Base-by-base conservation (phyloP, 2,797 vertebrate genomes). In the Acanthurus lineatus region DNA sequence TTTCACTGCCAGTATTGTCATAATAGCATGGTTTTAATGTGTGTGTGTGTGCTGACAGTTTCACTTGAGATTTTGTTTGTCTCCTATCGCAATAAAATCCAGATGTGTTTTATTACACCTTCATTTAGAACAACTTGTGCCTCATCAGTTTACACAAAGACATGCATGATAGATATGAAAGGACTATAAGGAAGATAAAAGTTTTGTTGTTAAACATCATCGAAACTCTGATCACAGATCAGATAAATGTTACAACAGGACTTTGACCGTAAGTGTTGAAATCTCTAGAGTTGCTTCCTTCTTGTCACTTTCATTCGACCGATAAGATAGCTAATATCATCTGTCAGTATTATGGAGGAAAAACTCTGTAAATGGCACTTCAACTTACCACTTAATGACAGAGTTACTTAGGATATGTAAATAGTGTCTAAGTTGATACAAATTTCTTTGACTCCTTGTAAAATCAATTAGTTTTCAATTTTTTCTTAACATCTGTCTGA, bases 281-380 rank as follows among this genome's bases (percentile, higher is more conserved):
- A 51, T 59, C 5, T 5, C 40, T 47, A 38, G 63, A 62, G n/a
- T 22, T 17, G 4, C 4, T 56, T 45, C n/a, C 40, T 62, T 38
- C 20, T 49, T 54, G 40, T 51, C 15, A 56, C 63, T 44, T 32
- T 40, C 48, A 42, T 77, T 35, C 57, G 49, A 62, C n/a, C 8
- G 15, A 15, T 22, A 63, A 12, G 7, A 38, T 58, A n/a, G 11
- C 16, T 61, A 22, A 56, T 11, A 14, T 15, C 28, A 48, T 73
- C 49, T 64, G 32, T 45, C 16, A 15, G 6, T 22, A 51, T 12
- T 32, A n/a, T 4, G 19, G 44, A 7, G n/a, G 19, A 9, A 40
- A 40, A 40, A 40, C 40, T 4, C 28, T 32, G 28, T 32, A 32
- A 32, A 32, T 32, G 28, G 28, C 28, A 32, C 28, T 32, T 32